Conservation (phyloP, 2,888 invertebrate genomes). For the Neelides folsomi region DNA sequence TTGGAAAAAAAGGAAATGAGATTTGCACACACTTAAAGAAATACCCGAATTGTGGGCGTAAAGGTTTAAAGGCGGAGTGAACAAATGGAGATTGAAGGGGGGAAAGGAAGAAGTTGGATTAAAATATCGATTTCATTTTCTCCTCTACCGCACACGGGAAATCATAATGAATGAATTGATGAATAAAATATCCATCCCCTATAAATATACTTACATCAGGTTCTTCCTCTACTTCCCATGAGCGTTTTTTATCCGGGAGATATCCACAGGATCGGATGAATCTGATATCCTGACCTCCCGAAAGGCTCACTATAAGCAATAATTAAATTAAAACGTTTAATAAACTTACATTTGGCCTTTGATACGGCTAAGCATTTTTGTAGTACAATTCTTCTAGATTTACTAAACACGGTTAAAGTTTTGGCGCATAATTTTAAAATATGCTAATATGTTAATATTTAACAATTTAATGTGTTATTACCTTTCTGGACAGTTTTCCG, state of each 20-base stretch:
- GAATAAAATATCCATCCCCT: not conserved
- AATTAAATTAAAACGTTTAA: conserved; percentile 5
- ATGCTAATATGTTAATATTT: not conserved
- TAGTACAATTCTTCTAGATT: too few species aligned
- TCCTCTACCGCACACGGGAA: not conserved
- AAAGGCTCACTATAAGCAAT: conserved; percentile 16
- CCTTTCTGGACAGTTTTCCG: conserved; percentile 42
- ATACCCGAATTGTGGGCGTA: too few species aligned
- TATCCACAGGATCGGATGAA: conserved; percentile 29
- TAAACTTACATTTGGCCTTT: too few species aligned
- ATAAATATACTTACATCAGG: conserved; percentile 10
- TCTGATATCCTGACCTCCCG: conserved; percentile 16
- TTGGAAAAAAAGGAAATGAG: too few species aligned
- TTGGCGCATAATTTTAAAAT: too few species aligned
- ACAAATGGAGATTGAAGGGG: not conserved
- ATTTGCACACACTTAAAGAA: too few species aligned
- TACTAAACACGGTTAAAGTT: too few species aligned
- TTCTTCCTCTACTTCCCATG: conserved; percentile 9
- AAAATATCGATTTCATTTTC: too few species aligned
- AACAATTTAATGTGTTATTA: conserved; percentile 22
- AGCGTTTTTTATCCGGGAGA: conserved; percentile 15
- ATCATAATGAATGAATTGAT: not conserved
- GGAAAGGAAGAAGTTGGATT: not conserved
- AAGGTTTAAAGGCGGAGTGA: too few species aligned
- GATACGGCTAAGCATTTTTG: too few species aligned